These are phyloP conservation scores for Paragorgia papillata DNA, from an alignment of 92 coral and sea anemone species.

Conservation along the genomic window DNA sequence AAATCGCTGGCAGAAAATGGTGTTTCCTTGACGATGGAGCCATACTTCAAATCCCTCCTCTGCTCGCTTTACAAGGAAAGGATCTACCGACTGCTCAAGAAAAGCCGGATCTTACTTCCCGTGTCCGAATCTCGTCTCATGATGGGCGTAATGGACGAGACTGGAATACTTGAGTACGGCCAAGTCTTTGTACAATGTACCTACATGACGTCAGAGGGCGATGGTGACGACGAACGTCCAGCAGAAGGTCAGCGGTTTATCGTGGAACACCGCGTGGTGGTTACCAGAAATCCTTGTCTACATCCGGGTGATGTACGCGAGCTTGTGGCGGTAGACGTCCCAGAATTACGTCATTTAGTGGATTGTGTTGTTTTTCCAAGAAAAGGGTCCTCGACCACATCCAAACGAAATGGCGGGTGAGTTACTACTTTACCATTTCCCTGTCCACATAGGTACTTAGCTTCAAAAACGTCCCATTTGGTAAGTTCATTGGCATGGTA, in stretches of 20 bases:
- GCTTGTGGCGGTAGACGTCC: constrained; percentile 78
- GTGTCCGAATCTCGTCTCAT: constrained; percentile 83
- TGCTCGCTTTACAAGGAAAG: constrained; percentile 90
- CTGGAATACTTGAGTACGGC: constrained; percentile 78
- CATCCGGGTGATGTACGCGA: constrained; percentile 97
- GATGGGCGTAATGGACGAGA: constrained; percentile 99
- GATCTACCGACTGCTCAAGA: constrained; percentile 69
- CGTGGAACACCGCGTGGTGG: constrained; percentile 75
- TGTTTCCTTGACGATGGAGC: constrained; percentile 83
- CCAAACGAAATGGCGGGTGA: constrained; percentile 97
- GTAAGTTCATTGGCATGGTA: no score
- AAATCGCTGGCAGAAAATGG: constrained; percentile 71
- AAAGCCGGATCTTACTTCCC: constrained; percentile 86
- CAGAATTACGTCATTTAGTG: constrained; percentile 75
- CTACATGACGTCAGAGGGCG: constrained; percentile 67
- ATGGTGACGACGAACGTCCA: constrained; percentile 59
- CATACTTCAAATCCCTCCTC: constrained; percentile 82
- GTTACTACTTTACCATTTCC: no score
- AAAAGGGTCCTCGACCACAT: constrained; percentile 86
- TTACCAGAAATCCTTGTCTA: constrained; percentile 91
- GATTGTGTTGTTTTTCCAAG: constrained; percentile 93
- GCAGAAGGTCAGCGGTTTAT: constrained; percentile 46
- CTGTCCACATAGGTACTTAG: no score
- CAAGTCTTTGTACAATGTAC: constrained; percentile 93
- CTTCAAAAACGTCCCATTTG: no score